These are phyloP conservation scores for Mirounga angustirostris DNA, from an alignment of 2,113 vertebrate species.

Conservation along the genomic window DNA sequence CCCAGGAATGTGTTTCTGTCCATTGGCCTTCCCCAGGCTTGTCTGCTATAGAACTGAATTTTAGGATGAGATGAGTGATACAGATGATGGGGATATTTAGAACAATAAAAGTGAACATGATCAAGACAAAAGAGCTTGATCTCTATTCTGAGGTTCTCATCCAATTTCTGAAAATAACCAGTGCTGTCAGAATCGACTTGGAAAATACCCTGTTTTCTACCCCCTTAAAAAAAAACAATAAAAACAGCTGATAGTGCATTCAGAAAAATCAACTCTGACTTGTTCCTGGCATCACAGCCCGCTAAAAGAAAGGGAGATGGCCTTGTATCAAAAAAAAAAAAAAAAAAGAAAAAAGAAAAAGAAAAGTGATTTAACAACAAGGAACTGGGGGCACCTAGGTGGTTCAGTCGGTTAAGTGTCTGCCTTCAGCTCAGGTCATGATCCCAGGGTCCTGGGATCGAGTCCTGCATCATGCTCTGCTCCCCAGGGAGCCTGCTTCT, in stretches of 20 bases:
- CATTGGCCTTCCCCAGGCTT: not conserved
- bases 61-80: slow-evolving; percentile 5
- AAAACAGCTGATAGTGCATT: not conserved
- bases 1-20: not conserved
- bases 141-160: slow-evolving; percentile 18
- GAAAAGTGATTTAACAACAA: not conserved
- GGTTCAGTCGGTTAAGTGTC: not conserved
- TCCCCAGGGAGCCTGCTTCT: not conserved
- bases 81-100: not conserved
- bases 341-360: not conserved
- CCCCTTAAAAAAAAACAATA: not conserved
- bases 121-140: not conserved
- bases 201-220: not conserved
- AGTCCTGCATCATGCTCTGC: not conserved
- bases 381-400: not conserved
- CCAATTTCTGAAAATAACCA: slow-evolving; percentile 50
- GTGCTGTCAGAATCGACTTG: not conserved
- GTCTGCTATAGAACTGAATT: not conserved
- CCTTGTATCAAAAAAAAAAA: not conserved
- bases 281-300: not conserved
- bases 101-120: slow-evolving; percentile 32
- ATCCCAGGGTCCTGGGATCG: not conserved
- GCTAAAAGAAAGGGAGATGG: not conserved
- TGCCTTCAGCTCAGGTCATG: not conserved
- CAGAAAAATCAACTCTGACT: slow-evolving; percentile 37